Conservation (phyloP, 2,113 vertebrate genomes). For the Microcebus tavaratra region DNA sequence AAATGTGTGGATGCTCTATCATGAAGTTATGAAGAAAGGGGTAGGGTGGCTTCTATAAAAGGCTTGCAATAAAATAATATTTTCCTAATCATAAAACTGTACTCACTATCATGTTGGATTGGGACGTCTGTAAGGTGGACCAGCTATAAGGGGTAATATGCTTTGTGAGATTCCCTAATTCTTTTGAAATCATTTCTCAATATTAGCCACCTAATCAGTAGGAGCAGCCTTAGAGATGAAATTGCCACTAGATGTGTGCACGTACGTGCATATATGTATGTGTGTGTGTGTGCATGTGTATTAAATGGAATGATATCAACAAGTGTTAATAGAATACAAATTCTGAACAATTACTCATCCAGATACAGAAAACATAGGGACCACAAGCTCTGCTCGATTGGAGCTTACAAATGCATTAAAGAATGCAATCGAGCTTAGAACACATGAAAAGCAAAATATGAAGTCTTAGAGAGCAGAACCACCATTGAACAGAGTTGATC, state of each 20-base stretch:
- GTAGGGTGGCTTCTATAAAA: neutral
- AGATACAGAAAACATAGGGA: neutral
- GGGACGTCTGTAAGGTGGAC: neutral
- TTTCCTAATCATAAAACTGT: neutral
- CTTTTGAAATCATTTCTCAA: neutral
- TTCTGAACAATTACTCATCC: neutral
- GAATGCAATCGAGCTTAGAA: neutral
- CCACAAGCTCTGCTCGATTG: neutral
- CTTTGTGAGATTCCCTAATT: neutral
- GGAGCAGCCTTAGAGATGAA: neutral
- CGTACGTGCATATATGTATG: neutral
- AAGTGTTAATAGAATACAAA: neutral
- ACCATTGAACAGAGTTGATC: neutral
- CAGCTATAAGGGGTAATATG: neutral
- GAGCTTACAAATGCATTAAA: neutral
- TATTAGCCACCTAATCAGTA: neutral
- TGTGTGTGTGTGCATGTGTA: neutral
- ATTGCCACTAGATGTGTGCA: neutral
- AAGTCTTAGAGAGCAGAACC: neutral
- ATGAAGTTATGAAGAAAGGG: neutral
- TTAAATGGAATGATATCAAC: neutral
- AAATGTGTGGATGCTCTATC: neutral
- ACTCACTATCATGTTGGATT: neutral
- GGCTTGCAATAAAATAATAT: neutral
- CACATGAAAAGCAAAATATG: neutral